phyloP scores from a whole-genome alignment of 2,797 vertebrate species.

The Trachurus trachurus region DNA sequence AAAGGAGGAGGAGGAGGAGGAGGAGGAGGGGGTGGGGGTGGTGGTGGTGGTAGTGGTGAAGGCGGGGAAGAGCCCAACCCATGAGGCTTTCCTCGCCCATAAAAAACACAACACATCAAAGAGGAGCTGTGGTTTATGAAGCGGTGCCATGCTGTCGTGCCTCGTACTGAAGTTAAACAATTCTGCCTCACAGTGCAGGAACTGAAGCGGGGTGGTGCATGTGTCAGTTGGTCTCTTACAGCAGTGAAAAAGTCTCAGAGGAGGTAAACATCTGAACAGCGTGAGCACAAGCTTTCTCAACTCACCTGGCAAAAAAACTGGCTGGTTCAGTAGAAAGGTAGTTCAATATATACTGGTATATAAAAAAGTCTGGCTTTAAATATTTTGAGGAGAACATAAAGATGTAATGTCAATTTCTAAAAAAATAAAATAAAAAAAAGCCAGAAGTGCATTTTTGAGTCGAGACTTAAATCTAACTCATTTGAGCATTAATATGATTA shows the following conservation, averaged over 20 bases:
- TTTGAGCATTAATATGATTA: too few relatives aligned
- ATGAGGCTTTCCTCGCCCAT: slow-evolving; percentile 68
- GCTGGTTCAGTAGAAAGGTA: neutral
- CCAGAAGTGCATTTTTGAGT: too few relatives aligned
- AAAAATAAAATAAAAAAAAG: too few relatives aligned
- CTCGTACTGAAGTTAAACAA: slow-evolving; percentile 67
- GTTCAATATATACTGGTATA: too few relatives aligned
- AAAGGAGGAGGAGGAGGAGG: slow-evolving; percentile 37
- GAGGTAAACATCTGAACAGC: slow-evolving; percentile 33
- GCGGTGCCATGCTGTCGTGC: slow-evolving; percentile 71
- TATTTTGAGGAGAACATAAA: too few relatives aligned
- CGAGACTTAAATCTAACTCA: too few relatives aligned
- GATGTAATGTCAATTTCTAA: too few relatives aligned
- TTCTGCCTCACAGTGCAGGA: slow-evolving; percentile 44
- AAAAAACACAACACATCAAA: slow-evolving; percentile 75
- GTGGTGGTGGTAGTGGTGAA: slow-evolving; percentile 40
- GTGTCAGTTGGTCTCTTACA: slow-evolving; percentile 29
- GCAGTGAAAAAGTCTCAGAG: slow-evolving; percentile 8
- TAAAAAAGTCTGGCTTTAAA: too few relatives aligned
- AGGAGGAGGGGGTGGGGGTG: slow-evolving; percentile 25
- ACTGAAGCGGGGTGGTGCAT: slow-evolving; percentile 18
- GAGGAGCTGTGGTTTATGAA: slow-evolving; percentile 68
- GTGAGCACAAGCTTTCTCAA: slow-evolving; percentile 14
- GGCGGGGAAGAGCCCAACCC: slow-evolving; percentile 63
- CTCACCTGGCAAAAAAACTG: slow-evolving; percentile 3